phyloP scores from a whole-genome alignment of 2,797 vertebrate species.

The Xyrichtys novacula region DNA sequence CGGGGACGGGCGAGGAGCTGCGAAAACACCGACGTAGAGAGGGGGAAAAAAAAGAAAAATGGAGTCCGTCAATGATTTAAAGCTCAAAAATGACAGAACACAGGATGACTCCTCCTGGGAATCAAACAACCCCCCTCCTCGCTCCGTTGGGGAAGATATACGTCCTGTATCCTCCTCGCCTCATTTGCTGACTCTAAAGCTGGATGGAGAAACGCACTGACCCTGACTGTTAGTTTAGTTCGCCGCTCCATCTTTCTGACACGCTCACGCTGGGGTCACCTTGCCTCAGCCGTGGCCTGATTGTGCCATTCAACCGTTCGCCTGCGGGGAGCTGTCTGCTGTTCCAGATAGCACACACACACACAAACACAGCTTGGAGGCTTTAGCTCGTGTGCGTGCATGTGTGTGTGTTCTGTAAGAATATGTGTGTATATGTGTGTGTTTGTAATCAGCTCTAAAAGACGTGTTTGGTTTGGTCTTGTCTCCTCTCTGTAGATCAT shows the following conservation, averaged over 20 bases:
- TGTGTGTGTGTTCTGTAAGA: slow-evolving; percentile 29
- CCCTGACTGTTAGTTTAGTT: slow-evolving; percentile 66
- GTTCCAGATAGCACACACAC: slow-evolving; percentile 66
- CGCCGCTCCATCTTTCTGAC: slow-evolving; percentile 76
- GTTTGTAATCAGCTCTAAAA: slow-evolving; percentile 60
- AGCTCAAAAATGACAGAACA: slow-evolving; percentile 51
- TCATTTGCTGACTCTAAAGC: slow-evolving; percentile 75
- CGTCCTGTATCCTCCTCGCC: slow-evolving; percentile 56
- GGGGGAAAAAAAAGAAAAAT: not conserved
- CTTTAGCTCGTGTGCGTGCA: slow-evolving; percentile 35
- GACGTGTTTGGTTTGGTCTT: slow-evolving; percentile 52
- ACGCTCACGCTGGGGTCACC: slow-evolving; percentile 85
- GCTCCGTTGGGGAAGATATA: slow-evolving; percentile 46
- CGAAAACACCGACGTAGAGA: slow-evolving; percentile 27
- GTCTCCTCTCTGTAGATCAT: slow-evolving; percentile 88
- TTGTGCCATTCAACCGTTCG: slow-evolving; percentile 82
- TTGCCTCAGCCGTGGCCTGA: slow-evolving; percentile 82
- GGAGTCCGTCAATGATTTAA: slow-evolving; percentile 42
- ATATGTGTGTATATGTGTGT: slow-evolving; percentile 31
- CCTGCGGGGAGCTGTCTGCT: slow-evolving; percentile 78
- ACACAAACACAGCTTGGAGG: slow-evolving; percentile 39
- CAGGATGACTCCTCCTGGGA: slow-evolving; percentile 42
- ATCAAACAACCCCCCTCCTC: slow-evolving; percentile 4
- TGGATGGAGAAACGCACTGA: slow-evolving; percentile 54
- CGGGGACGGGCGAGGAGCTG: slow-evolving; percentile 42